phyloP scores from a whole-genome alignment of 92 coral and sea anemone genomes.

The Zoanthus sociatus region DNA sequence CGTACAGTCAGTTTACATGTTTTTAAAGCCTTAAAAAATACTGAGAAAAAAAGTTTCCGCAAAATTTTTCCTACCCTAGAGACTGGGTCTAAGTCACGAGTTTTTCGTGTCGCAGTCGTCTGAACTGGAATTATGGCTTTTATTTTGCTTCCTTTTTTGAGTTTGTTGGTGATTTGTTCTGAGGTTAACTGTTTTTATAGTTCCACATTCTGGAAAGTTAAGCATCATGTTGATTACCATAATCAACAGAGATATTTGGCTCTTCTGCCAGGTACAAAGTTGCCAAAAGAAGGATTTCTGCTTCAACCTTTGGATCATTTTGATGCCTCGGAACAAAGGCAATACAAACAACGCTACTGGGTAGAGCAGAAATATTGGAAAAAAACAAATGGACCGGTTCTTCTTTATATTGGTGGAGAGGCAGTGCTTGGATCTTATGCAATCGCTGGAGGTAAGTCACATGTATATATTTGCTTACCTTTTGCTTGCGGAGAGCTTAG shows the following conservation, averaged over 20 bases:
- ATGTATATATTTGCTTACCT: not conserved
- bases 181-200: conserved; percentile 5
- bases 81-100: not conserved
- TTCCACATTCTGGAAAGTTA: conserved; percentile 16
- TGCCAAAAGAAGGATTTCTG: conserved; percentile 25
- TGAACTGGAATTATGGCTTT: not conserved
- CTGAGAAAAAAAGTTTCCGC: too few species aligned
- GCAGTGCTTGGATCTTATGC: conserved; percentile 30
- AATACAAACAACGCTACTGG: conserved; percentile 72
- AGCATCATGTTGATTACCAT: conserved; percentile 3
- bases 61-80: too few species aligned
- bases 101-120: not conserved
- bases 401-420: conserved; percentile 82
- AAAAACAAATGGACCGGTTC: conserved; percentile 69
- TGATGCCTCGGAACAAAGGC: conserved; percentile 54
- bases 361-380: conserved; percentile 69
- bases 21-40: too few species aligned
- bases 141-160: not conserved
- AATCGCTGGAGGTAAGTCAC: conserved; percentile 65
- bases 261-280: not conserved
- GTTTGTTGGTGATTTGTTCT: conserved; percentile 4
- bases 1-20: too few species aligned
- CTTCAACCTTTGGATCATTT: conserved; percentile 75
- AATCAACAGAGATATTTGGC: not conserved
- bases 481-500: not conserved